Conservation (phyloP, 2,888 invertebrate genomes). For the Bruchidius siliquastri region DNA sequence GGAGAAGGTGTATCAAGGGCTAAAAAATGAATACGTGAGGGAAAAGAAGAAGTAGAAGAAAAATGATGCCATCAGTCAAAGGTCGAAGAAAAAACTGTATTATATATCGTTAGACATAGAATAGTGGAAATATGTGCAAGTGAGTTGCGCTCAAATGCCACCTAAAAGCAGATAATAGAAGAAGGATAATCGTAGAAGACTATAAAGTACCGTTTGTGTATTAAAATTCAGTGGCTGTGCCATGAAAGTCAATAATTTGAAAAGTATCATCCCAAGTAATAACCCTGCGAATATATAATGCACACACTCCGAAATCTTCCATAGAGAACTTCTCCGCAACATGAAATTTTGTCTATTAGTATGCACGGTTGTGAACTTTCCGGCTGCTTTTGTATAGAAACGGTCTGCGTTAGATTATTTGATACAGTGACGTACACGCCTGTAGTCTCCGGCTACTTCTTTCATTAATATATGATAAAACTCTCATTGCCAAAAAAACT, state of each 20-base stretch:
- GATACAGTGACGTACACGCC: not conserved
- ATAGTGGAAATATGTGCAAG: too few species aligned
- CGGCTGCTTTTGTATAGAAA: not conserved
- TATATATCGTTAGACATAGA: too few species aligned
- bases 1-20: too few species aligned
- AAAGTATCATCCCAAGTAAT: not conserved
- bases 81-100: too few species aligned
- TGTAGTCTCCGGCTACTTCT: too few species aligned
- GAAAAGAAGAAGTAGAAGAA: too few species aligned
- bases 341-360: slow-evolving; percentile 1
- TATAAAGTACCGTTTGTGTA: not conserved
- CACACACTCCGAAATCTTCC: slow-evolving; percentile 1
- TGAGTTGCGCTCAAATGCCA: too few species aligned
- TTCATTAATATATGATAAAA: too few species aligned
- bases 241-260: not conserved
- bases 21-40: too few species aligned
- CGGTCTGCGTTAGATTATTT: not conserved
- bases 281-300: not conserved
- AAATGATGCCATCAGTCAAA: too few species aligned
- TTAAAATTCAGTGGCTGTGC: not conserved
- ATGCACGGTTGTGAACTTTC: not conserved
- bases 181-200: not conserved
- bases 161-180: not conserved
- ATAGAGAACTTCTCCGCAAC: slow-evolving; percentile 1
- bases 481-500: too few species aligned